phyloP scores from a whole-genome alignment of 1,140 invertebrate species.

The Stegodyphus dumicola region DNA sequence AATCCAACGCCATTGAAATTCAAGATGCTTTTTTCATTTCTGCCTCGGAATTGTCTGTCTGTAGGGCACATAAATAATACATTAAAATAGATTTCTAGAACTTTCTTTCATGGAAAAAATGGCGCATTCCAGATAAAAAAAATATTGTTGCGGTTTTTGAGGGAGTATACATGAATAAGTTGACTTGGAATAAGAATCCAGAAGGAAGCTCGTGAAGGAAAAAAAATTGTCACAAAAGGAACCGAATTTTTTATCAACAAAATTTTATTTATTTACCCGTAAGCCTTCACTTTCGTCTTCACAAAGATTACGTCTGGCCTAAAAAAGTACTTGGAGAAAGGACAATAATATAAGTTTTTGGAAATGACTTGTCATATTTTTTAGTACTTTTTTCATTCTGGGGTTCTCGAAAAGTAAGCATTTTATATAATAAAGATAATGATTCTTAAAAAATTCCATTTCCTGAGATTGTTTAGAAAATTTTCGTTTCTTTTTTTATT shows the following conservation, averaged over 20 bases:
- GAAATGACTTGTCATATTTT: too few relatives aligned
- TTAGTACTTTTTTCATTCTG: too few relatives aligned
- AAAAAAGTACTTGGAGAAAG: not conserved
- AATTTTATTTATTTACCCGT: slow-evolving; percentile 50
- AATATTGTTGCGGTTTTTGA: slow-evolving; percentile 49
- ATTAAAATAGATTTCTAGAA: slow-evolving; percentile 55
- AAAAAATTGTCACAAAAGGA: slow-evolving; percentile 45
- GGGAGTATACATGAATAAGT: slow-evolving; percentile 53
- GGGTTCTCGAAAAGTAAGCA: too few relatives aligned
- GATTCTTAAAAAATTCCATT: too few relatives aligned
- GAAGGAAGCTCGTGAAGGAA: slow-evolving; percentile 19
- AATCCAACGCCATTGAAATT: slow-evolving; percentile 45
- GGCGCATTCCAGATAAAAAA: not conserved
- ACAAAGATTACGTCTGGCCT: slow-evolving; percentile 36
- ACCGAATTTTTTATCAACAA: slow-evolving; percentile 36
- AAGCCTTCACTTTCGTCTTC: slow-evolving; percentile 43
- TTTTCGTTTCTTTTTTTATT: too few relatives aligned
- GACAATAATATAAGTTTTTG: too few relatives aligned
- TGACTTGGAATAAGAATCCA: slow-evolving; percentile 51
- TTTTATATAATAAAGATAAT: too few relatives aligned
- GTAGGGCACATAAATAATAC: slow-evolving; percentile 51
- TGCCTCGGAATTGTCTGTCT: slow-evolving; percentile 41
- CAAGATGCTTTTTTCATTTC: slow-evolving; percentile 56
- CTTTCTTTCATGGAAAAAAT: slow-evolving; percentile 9
- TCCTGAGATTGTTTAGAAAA: too few relatives aligned